Evolutionary conservation across 2,113 vertebrate species (phyloP).

Genomic region (Pedionomus torquatus): DNA sequence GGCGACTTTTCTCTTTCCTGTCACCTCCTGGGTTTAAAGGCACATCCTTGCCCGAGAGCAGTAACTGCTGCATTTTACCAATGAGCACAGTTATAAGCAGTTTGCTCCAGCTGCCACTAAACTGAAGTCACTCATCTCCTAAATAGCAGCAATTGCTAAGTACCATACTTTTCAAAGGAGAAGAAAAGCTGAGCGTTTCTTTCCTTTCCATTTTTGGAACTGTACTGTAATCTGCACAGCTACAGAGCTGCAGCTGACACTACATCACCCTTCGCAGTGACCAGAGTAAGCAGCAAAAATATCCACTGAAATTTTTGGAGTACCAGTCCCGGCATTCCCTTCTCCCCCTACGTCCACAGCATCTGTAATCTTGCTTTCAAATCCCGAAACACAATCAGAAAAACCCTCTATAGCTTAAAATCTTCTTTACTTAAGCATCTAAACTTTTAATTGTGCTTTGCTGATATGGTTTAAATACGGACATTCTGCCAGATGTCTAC

Average conservation of each 20-base stretch:
- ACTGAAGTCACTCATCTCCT: conserved; percentile 8
- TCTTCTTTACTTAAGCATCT: background rate
- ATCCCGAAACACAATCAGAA: conserved; percentile 1
- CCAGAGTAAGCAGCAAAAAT: background rate
- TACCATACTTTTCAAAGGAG: conserved; percentile 24
- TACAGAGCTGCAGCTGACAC: conserved; percentile 29
- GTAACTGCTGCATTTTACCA: background rate
- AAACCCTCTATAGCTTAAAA: background rate
- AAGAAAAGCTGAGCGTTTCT: conserved; percentile 9
- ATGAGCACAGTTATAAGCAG: background rate
- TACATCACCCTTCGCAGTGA: background rate
- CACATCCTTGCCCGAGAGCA: background rate
- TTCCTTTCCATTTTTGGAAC: conserved; percentile 63
- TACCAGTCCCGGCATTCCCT: background rate
- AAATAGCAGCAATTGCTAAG: conserved; percentile 35
- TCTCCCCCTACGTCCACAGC: background rate
- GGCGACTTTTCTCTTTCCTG: background rate
- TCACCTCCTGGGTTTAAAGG: background rate
- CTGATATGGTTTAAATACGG: background rate
- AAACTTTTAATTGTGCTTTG: background rate
- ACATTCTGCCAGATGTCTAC: background rate
- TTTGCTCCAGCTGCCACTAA: background rate
- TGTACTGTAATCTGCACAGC: background rate
- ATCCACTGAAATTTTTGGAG: background rate
- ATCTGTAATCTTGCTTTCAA: conserved; percentile 13